Evolutionary conservation across 2,888 invertebrate genomes (phyloP).

Genomic region (Andrena haemorrhoa): DNA sequence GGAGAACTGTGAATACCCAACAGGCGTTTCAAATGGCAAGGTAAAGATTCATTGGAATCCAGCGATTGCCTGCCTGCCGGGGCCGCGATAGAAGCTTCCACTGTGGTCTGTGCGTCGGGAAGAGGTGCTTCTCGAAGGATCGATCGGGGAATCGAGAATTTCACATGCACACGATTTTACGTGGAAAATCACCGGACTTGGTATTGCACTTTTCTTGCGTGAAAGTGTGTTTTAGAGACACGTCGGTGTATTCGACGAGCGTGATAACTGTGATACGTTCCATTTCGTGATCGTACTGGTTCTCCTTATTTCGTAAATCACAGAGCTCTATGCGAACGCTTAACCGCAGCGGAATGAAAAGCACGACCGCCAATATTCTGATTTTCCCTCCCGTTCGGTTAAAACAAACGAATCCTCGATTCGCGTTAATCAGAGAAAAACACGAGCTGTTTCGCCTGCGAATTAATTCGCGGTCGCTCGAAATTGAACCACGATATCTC

Average conservation of each 20-base stretch:
- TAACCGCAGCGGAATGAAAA: slow-evolving; percentile 5
- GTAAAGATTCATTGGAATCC: background rate
- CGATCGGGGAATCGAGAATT: background rate
- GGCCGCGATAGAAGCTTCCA: background rate
- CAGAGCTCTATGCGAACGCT: background rate
- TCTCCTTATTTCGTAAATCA: slow-evolving; percentile 32
- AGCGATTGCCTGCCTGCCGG: background rate
- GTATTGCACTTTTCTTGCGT: no score
- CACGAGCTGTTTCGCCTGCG: background rate
- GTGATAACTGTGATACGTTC: slow-evolving; percentile 51
- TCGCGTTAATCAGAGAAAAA: slow-evolving; percentile 1
- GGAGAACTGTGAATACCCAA: slow-evolving; percentile 4
- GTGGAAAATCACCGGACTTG: no score
- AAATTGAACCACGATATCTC: no score
- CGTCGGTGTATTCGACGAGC: slow-evolving; percentile 12
- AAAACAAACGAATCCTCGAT: slow-evolving; percentile 14
- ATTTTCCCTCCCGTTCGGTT: background rate
- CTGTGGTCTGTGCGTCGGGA: background rate
- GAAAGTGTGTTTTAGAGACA: background rate
- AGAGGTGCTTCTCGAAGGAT: background rate
- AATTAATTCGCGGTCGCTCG: no score
- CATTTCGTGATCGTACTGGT: slow-evolving; percentile 18
- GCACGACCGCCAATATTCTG: background rate
- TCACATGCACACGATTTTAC: background rate
- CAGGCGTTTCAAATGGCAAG: background rate